Conservation (phyloP, 64 coral and sea anemone genomes). For the Stichodactyla helianthus region DNA sequence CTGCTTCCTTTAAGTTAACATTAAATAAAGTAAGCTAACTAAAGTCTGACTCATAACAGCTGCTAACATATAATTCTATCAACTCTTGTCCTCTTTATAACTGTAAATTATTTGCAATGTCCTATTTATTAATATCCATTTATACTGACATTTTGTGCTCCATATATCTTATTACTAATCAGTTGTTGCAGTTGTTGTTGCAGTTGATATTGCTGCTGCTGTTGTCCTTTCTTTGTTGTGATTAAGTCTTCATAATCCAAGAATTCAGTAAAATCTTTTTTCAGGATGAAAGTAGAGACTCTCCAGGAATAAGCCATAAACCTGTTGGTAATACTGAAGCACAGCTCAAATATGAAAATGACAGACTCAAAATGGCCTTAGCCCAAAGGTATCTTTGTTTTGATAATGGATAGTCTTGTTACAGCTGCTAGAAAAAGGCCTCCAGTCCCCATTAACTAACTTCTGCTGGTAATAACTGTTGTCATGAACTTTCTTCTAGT, state of each 20-base stretch:
- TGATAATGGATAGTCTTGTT: too few species aligned
- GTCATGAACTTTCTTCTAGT: constrained; percentile 30
- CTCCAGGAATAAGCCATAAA: constrained; percentile 70
- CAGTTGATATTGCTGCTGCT: too few species aligned
- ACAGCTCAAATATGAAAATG: constrained; percentile 98
- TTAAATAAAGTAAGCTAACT: constrained; percentile 22
- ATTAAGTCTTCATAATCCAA: too few species aligned
- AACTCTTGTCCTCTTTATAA: background rate
- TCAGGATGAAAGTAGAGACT: constrained; percentile 71
- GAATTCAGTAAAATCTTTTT: background rate
- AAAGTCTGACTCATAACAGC: background rate
- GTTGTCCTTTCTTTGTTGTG: too few species aligned
- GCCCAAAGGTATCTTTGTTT: constrained; percentile 75
- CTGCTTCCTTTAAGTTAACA: constrained; percentile 34
- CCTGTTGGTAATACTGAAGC: constrained; percentile 79
- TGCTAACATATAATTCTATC: background rate
- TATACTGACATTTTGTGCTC: too few species aligned
- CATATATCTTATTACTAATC: too few species aligned
- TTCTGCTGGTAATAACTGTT: background rate
- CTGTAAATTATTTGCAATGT: background rate
- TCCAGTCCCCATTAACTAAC: too few species aligned
- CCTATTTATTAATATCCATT: too few species aligned
- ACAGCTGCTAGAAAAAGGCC: too few species aligned
- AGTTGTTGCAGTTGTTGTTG: too few species aligned
- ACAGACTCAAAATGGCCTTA: constrained; percentile 94